phyloP scores from a whole-genome alignment of 2,888 invertebrate genomes.

The Sphaerophoria taeniata region DNA sequence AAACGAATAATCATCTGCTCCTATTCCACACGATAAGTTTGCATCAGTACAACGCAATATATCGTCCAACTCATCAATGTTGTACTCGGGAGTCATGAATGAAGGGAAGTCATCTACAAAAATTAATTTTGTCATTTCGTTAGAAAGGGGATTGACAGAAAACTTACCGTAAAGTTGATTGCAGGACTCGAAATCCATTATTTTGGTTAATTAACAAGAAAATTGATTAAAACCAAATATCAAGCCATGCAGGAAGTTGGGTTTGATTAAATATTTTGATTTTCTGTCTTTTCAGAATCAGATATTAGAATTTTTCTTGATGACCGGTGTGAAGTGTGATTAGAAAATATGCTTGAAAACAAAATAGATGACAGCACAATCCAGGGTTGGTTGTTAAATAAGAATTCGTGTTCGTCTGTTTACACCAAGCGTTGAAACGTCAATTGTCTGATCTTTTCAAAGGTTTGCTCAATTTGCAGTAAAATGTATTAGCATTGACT shows the following conservation, averaged over 20 bases:
- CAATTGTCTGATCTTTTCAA: too few species aligned
- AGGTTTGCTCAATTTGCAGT: too few species aligned
- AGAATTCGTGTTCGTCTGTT: too few species aligned
- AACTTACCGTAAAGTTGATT: conserved; percentile 61
- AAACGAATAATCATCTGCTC: conserved; percentile 21
- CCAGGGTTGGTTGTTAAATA: conserved; percentile 25
- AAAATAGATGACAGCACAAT: conserved; percentile 45
- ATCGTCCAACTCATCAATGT: conserved; percentile 79
- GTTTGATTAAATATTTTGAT: neutral
- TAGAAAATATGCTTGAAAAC: conserved; percentile 18
- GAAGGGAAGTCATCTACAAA: conserved; percentile 56
- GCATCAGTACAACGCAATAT: conserved; percentile 79
- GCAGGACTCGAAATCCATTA: conserved; percentile 66
- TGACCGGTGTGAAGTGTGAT: conserved; percentile 44
- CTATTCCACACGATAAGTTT: conserved; percentile 70
- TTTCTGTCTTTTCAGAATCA: neutral
- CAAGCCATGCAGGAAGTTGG: neutral
- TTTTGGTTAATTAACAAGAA: neutral
- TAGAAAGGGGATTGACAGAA: neutral
- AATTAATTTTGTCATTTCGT: neutral
- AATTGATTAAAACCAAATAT: neutral
- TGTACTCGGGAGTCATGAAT: conserved; percentile 77
- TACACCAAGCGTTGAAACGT: too few species aligned
- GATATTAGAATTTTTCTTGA: conserved; percentile 11
- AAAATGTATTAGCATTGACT: too few species aligned